phyloP scores from a whole-genome alignment of 2,113 vertebrate genomes.

The Podocnemis expansa region DNA sequence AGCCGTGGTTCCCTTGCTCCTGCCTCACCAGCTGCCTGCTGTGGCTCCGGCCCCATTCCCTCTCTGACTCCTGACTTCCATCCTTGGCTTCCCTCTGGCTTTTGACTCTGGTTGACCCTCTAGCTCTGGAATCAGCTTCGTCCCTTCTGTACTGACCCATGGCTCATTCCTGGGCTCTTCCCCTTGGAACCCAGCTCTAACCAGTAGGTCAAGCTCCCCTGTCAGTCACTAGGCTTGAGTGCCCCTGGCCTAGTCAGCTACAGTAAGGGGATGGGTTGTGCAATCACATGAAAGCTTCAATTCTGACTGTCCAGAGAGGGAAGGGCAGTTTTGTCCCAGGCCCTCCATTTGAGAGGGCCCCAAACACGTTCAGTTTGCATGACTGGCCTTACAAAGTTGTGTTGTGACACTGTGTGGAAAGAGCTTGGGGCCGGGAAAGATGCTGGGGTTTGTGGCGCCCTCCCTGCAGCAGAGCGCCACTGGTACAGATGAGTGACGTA shows the following conservation, averaged over 20 bases:
- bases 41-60: not conserved
- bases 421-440: too few relatives aligned
- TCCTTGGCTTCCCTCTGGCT: not conserved
- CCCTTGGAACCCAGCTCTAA: not conserved
- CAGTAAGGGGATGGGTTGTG: not conserved
- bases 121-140: not conserved
- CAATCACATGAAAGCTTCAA: not conserved
- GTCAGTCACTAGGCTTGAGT: not conserved
- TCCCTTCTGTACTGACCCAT: not conserved
- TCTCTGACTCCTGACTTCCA: not conserved
- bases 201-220: not conserved
- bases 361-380: not conserved
- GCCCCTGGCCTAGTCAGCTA: too few relatives aligned
- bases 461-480: too few relatives aligned
- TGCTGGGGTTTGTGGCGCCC: too few relatives aligned
- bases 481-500: too few relatives aligned
- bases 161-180: not conserved
- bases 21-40: not conserved
- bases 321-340: not conserved
- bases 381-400: not conserved
- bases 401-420: not conserved
- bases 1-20: not conserved
- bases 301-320: not conserved
- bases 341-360: not conserved
- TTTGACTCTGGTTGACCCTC: not conserved